Conservation (phyloP, 2,797 vertebrate species). For the Adelosebastes latens region DNA sequence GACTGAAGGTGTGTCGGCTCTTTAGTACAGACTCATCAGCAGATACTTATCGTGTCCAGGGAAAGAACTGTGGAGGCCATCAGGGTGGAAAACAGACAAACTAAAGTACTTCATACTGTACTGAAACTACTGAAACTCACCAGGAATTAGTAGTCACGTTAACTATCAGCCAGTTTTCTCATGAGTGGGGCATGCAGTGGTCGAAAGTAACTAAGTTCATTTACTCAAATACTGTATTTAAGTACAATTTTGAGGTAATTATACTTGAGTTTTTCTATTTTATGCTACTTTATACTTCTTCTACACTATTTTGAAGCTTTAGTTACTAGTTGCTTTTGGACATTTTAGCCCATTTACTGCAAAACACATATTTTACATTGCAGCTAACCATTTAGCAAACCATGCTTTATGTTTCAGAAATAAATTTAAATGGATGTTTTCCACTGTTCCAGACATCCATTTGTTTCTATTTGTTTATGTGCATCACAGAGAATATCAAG, state of each 20-base stretch:
- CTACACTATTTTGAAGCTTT: neutral
- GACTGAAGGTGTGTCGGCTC: neutral
- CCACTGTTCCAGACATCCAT: neutral
- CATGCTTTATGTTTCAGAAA: neutral
- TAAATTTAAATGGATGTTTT: neutral
- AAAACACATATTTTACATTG: neutral
- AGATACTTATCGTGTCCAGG: conserved; percentile 58
- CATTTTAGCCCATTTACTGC: neutral
- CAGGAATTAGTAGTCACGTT: neutral
- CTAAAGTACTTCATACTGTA: conserved; percentile 3
- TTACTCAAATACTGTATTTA: neutral
- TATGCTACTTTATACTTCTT: neutral
- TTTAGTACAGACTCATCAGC: conserved; percentile 36
- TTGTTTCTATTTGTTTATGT: neutral
- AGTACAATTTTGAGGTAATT: neutral
- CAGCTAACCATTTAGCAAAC: neutral
- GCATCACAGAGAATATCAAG: neutral
- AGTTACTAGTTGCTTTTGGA: neutral
- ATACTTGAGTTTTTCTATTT: neutral
- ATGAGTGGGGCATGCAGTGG: neutral
- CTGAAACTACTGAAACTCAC: neutral
- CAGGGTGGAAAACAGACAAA: conserved; percentile 24
- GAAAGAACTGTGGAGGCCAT: conserved; percentile 31
- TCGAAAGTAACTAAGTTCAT: neutral
- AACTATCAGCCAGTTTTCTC: neutral